Base-by-base conservation (phyloP, 2,113 vertebrate species). In the Pao palembangensis region DNA sequence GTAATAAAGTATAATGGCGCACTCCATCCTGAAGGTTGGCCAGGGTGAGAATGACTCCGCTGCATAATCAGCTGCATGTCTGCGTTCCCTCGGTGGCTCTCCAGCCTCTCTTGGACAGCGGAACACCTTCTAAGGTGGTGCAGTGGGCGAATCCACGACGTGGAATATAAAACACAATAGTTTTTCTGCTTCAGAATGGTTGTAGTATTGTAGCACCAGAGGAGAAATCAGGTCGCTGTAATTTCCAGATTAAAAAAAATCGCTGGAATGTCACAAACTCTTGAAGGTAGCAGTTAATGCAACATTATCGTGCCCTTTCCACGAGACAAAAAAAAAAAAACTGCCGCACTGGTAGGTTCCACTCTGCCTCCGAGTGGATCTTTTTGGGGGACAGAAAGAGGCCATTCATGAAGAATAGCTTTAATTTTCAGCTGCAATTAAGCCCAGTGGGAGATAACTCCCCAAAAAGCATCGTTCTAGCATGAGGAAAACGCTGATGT, bases 1-100 rank as follows among this genome's bases (percentile, higher is more conserved):
- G 69, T 73, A 79, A 85, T 85, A 81, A 86, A 82, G 66, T 66
- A 72, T 83, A 73, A 85, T 61, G 49, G 68, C 61, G 54, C 74
- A 61, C 79, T 78, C 58, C 51, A 65, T 61, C 43, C 64, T 79
- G 80, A 82, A 88, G 85, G 82, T 88, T 82, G 73, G 66, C 51
- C 43, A 55, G 44, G 49, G 58, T 58, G 55, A 76, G 56, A 54
- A 52, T 58, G 61, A 51, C 56, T 43, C 48, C 7, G 53, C 60
- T 57, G 59, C 18, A 59, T 69, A 73, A 60, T 63, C 56, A 49
- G 46, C 48, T 60, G 66, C 42, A 61, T 76, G 52, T 13, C 58
- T 28, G 25, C 6, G 25, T 58, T 55, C 38, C 46, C 62, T 51
- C 6, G 20, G 18, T 73, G 68, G 70, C 71, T 64, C 44, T 23